Base-by-base conservation (phyloP, 30 jellyfish, hydroid and myxozoan genomes). In the Mastigias papua region DNA sequence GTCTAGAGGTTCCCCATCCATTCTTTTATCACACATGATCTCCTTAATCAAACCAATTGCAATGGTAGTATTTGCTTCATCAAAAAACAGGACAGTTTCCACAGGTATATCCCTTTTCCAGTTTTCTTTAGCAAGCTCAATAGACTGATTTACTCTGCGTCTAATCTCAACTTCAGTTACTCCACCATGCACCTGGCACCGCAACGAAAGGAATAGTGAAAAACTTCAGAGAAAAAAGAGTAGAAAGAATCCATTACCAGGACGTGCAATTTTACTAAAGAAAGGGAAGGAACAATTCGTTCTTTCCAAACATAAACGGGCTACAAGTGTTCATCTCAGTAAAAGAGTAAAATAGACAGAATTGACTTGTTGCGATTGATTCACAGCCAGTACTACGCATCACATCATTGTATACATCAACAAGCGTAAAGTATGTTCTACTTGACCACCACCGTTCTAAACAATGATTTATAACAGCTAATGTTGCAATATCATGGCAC, bases 181-280 rank as follows among this genome's bases (percentile, higher is more conserved):
- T 31, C 97, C 97, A 8, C 97, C 97, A 70, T 89, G 97, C 17
- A 89, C 93, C 96, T 88, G 11, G 19, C 30, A 35, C 0, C 22
- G 34, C 42, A 32, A 25, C 15, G 66, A 35, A 71, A 32, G 35
- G 0, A 8, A 42, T 8, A 4, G 13, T 0, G 7, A 42, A 8
- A 42, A 42, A 42, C 0, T 4, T 4, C 13, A 42, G 0, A 8
- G 13, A 4, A 42, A 8, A 0, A 42, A 42, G 13, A 15, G 0
- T 15, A 42, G 54, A 4, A 0, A 42, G 7, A 8, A 42, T 42
- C 13, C 54, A 42, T 42, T 42, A n/a, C n/a, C n/a, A n/a, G n/a
- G n/a, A n/a, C n/a, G 54, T 42, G 13, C 7, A 42, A 8, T 42
- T 15, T 42, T 42, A 42, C 13, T 42, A 42, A 42, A 42, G 13